Evolutionary conservation across 2,888 invertebrate species (phyloP).

Genomic region (Arenicola marina): DNA sequence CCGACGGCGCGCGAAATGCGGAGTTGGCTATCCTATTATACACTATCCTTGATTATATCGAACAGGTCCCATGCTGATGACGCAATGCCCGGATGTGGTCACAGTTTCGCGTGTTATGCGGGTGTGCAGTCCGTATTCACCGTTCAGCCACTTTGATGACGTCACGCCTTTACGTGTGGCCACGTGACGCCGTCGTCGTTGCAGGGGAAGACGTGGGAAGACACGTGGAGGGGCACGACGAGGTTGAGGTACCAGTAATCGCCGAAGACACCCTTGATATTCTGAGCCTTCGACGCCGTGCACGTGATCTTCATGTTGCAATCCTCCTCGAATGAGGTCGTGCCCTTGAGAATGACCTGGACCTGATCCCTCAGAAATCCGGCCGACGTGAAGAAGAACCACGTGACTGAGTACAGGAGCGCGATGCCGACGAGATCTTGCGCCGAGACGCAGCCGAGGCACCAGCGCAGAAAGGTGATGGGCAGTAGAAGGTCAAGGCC

Average conservation of each 20-base stretch:
- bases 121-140: too few relatives aligned
- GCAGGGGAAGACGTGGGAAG: constrained; percentile 39
- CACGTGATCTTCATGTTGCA: constrained; percentile 41
- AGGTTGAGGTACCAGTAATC: constrained; percentile 45
- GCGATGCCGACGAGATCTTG: constrained; percentile 31
- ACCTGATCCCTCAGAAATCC: constrained; percentile 39
- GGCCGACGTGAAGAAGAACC: constrained; percentile 37
- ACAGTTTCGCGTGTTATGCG: too few relatives aligned
- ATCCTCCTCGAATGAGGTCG: constrained; percentile 47
- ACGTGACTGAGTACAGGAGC: constrained; percentile 41
- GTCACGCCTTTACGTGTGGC: constrained; percentile 30
- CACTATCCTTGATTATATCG: too few relatives aligned
- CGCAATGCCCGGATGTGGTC: too few relatives aligned
- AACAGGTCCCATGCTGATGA: too few relatives aligned
- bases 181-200: constrained; percentile 47
- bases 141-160: too few relatives aligned
- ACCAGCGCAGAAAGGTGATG: constrained; percentile 36
- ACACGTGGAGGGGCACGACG: constrained; percentile 45
- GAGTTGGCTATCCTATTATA: too few relatives aligned
- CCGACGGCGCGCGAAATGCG: too few relatives aligned
- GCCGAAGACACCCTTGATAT: constrained; percentile 45
- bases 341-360: constrained; percentile 36
- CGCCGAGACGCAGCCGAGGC: constrained; percentile 34
- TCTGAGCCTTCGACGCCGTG: constrained; percentile 31
- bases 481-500: constrained; percentile 47